phyloP scores from a whole-genome alignment of 2,888 invertebrate genomes.

The Empis livida region DNA sequence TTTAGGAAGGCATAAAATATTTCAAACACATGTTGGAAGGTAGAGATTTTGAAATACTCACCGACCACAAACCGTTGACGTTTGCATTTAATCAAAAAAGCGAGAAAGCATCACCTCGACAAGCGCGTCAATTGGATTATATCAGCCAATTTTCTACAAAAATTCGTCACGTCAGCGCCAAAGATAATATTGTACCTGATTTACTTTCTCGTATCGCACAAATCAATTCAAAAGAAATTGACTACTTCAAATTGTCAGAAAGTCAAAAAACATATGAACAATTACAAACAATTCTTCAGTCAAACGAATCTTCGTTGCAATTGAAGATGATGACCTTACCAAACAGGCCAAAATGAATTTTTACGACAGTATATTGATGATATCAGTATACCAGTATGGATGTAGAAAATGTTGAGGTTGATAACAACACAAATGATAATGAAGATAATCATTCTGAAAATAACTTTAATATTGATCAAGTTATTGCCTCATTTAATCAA shows the following conservation, averaged over 20 bases:
- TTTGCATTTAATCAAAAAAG: background rate
- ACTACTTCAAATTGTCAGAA: background rate
- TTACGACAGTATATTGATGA: too few relatives aligned
- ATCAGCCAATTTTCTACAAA: constrained; percentile 4
- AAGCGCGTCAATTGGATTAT: constrained; percentile 4
- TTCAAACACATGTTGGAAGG: background rate
- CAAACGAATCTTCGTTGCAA: background rate
- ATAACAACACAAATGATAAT: too few relatives aligned
- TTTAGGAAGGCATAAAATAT: background rate
- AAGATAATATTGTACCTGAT: constrained; percentile 1
- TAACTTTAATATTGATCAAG: too few relatives aligned
- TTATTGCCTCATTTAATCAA: too few relatives aligned
- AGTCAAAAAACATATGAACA: constrained; percentile 3
- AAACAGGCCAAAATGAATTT: background rate
- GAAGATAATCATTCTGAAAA: too few relatives aligned
- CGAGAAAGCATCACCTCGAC: constrained; percentile 6
- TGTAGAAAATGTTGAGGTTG: too few relatives aligned
- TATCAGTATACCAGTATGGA: too few relatives aligned
- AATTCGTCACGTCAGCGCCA: constrained; percentile 2
- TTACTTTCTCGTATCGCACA: constrained; percentile 3
- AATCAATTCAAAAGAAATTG: background rate
- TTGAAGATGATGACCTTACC: background rate
- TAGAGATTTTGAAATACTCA: background rate
- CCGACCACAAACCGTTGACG: background rate
- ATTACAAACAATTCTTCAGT: constrained; percentile 1